A percentile compares a stretch with the other conserved stretches of the same genome.
Evolutionary conservation across 2,888 invertebrate species (phyloP).

Genomic region (Drosophila imparisetae): DNA sequence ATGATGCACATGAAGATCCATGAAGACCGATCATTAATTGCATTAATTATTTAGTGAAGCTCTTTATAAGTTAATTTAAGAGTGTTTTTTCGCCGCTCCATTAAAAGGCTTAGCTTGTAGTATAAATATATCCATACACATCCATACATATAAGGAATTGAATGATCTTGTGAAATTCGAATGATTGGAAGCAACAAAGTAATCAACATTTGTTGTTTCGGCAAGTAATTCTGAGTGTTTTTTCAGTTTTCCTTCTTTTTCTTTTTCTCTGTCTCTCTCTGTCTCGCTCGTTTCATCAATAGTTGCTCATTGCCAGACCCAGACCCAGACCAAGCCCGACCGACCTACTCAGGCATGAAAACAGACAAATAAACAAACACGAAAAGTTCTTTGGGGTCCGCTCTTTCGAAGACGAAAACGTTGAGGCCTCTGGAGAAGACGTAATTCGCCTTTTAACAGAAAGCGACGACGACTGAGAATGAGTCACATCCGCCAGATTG

Average conservation of each 20-base stretch:
- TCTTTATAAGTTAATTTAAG: conserved; percentile 20
- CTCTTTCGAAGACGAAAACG: conserved; percentile 1
- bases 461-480: conserved; percentile 52
- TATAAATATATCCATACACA: background rate
- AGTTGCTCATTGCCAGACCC: conserved; percentile 1
- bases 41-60: conserved; percentile 11
- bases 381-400: conserved; percentile 26
- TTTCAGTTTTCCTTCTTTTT: background rate
- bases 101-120: conserved; percentile 20
- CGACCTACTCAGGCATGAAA: conserved; percentile 71
- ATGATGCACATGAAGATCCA: background rate
- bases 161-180: conserved; percentile 50
- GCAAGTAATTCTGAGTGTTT: conserved; percentile 22
- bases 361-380: conserved; percentile 53
- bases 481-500: conserved; percentile 71
- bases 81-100: conserved; percentile 16
- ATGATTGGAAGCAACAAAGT: conserved; percentile 28
- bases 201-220: conserved; percentile 32
- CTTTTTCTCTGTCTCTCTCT: background rate
- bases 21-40: conserved; percentile 17
- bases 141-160: conserved; percentile 20
- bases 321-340: conserved; percentile 16
- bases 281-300: background rate
- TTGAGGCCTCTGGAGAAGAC: conserved; percentile 26
- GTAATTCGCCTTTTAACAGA: conserved; percentile 51